Evolutionary conservation across 2,797 vertebrate species (phyloP), one percentile per base, ranked within the genome.

Genomic region (Phataginus tricuspis): DNA sequence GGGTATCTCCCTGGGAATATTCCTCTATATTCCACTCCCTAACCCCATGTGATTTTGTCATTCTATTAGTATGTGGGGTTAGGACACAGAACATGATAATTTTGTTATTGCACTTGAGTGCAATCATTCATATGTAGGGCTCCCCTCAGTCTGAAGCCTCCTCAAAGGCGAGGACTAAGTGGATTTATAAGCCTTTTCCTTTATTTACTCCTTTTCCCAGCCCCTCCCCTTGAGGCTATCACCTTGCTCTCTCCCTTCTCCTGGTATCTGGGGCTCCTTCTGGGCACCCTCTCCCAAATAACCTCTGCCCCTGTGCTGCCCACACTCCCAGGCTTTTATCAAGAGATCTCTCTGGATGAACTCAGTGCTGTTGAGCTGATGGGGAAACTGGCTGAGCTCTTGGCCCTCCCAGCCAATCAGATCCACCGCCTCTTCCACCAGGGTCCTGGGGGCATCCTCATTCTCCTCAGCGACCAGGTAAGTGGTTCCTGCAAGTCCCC

Each of bases 391-490:
- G 98, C 96, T 8, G 97, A 97, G 59, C 57, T 96, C 57, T 90
- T 97, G 45, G 96, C 80, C 42, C 94, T 98, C 72, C 97, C 97
- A 34, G 94, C 95, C 72, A 97, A 94, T 89, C 96, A 96, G 93
- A 97, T 97, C 80, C 91, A 90, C 4, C 4, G 3, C 39, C 91
- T 98, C 53, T 98, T 96, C 55, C 96, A 94, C 74, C 94, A 96
- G 68, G 97, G 95, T 14, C 97, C 97, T 0, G 55, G 96, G 42
- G 97, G 97, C 4, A 96, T 97, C 51, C 97, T 97, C 55, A 85
- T 98, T 57, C 97, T 98, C 69, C 78, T 98, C 25, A 97, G 96
- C 5, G 96, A 98, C 87, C 97, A 97, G 95, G 97, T 98, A 95
- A 80, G 27, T 3, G 25, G 12, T 27, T 29, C 34, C 55, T 29